phyloP scores from a whole-genome alignment of 1,140 invertebrate species.

The Stratiolaelaps scimitus region DNA sequence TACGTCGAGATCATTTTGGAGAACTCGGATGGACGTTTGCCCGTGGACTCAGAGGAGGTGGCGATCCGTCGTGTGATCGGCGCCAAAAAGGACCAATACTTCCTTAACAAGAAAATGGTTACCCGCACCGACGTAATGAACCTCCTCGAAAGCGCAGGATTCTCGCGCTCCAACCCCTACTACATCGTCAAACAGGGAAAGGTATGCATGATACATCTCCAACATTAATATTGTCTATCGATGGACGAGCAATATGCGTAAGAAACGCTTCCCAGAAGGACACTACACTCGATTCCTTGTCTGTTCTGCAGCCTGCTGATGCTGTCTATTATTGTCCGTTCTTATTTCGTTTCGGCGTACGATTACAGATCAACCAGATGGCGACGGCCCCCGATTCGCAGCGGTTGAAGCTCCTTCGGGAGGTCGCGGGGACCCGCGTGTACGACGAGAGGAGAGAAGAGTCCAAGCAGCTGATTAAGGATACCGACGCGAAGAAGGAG shows the following conservation, averaged over 20 bases:
- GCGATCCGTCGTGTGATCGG: slow-evolving; percentile 88
- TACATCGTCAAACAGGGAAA: slow-evolving; percentile 99
- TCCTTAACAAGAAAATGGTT: slow-evolving; percentile 96
- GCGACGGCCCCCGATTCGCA: slow-evolving; percentile 96
- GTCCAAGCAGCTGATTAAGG: slow-evolving; percentile 80
- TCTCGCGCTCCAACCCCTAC: slow-evolving; percentile 98
- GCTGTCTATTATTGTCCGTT: too few relatives aligned
- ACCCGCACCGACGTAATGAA: slow-evolving; percentile 95
- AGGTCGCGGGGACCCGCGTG: slow-evolving; percentile 89
- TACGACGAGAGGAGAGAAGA: slow-evolving; percentile 97
- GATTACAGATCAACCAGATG: slow-evolving; percentile 89
- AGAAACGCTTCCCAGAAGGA: too few relatives aligned
- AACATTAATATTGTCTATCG: too few relatives aligned
- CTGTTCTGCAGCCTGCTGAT: too few relatives aligned
- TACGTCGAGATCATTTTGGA: slow-evolving; percentile 99
- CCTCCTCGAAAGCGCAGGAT: slow-evolving; percentile 92
- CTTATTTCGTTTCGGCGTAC: not conserved
- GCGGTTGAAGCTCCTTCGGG: slow-evolving; percentile 78
- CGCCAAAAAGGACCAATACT: slow-evolving; percentile 98
- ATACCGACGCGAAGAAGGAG: slow-evolving; percentile 93
- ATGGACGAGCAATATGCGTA: too few relatives aligned
- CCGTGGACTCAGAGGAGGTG: slow-evolving; percentile 95
- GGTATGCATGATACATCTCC: slow-evolving; percentile 44
- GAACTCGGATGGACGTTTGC: slow-evolving; percentile 89
- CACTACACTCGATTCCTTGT: too few relatives aligned